These are phyloP conservation scores for Coracopsis vasa DNA, from an alignment of 2,113 vertebrate genomes.

Conservation along the genomic window DNA sequence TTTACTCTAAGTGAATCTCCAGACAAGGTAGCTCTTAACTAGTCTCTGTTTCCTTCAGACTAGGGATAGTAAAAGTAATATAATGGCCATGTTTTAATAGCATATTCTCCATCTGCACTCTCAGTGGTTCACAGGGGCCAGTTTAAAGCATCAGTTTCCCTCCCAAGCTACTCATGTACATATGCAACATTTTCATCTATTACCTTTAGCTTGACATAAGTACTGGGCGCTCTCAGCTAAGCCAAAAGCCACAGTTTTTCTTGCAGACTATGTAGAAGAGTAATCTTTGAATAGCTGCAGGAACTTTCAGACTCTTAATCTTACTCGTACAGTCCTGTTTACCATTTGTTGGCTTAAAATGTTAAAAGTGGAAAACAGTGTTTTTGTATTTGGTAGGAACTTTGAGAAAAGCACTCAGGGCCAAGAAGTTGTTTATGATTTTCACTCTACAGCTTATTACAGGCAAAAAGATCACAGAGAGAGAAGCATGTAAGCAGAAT, in stretches of 20 bases:
- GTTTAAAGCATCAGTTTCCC: slow-evolving; percentile 29
- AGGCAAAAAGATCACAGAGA: not conserved
- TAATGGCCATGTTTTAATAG: not conserved
- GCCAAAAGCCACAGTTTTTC: slow-evolving; percentile 28
- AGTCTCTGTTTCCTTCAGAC: not conserved
- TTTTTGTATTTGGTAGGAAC: not conserved
- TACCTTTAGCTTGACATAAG: slow-evolving; percentile 29
- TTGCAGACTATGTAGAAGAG: not conserved
- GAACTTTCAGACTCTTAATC: not conserved
- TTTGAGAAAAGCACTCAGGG: not conserved
- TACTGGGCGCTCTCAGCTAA: not conserved
- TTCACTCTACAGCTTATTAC: not conserved
- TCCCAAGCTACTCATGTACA: not conserved
- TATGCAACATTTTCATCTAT: slow-evolving; percentile 11
- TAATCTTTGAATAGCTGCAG: slow-evolving; percentile 11
- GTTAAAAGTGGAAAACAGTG: not conserved
- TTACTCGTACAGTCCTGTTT: not conserved
- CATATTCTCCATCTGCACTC: not conserved
- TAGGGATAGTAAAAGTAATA: not conserved
- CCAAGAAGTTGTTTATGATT: not conserved
- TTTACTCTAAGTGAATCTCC: not conserved
- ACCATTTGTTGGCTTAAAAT: not conserved
- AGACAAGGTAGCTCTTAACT: not conserved
- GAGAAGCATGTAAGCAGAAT: not conserved
- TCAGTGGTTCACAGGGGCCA: not conserved